Percentiles rank a stretch among this genome's conserved stretches.
phyloP scores from a whole-genome alignment of 1,140 invertebrate species.

The Ditylenchus dipsaci region DNA sequence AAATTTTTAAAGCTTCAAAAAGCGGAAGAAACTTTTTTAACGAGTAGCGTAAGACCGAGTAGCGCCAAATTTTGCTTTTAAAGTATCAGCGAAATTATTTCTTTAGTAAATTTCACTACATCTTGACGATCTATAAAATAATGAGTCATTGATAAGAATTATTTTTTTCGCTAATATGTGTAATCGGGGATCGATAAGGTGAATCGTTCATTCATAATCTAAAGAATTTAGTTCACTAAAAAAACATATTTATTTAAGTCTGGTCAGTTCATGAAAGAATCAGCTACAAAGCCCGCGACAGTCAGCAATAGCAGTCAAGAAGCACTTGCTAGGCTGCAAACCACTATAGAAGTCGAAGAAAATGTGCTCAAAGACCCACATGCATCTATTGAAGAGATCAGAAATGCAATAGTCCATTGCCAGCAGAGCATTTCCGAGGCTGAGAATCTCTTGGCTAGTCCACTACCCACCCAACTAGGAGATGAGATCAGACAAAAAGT shows the following conservation, averaged over 20 bases:
- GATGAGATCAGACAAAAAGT: constrained; percentile 3
- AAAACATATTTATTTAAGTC: too few species aligned
- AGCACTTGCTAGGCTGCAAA: neutral
- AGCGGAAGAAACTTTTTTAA: too few species aligned
- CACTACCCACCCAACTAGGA: neutral
- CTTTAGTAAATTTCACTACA: too few species aligned
- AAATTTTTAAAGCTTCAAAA: too few species aligned
- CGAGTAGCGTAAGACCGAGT: too few species aligned
- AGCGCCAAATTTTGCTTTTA: too few species aligned
- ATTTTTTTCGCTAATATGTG: too few species aligned
- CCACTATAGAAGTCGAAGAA: neutral
- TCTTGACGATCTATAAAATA: too few species aligned
- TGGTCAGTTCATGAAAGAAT: neutral
- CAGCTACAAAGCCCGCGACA: neutral
- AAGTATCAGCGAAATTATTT: too few species aligned
- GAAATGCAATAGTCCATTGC: neutral
- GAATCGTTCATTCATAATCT: too few species aligned
- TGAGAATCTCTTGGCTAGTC: neutral
- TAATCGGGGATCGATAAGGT: too few species aligned
- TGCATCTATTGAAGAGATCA: constrained; percentile 6
- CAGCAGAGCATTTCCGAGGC: neutral
- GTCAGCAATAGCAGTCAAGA: neutral
- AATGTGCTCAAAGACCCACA: constrained; percentile 4
- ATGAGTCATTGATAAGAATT: too few species aligned
- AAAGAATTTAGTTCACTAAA: neutral